These are phyloP conservation scores for Phytoseiulus persimilis DNA, from an alignment of 2,888 invertebrate genomes.

Conservation along the genomic window DNA sequence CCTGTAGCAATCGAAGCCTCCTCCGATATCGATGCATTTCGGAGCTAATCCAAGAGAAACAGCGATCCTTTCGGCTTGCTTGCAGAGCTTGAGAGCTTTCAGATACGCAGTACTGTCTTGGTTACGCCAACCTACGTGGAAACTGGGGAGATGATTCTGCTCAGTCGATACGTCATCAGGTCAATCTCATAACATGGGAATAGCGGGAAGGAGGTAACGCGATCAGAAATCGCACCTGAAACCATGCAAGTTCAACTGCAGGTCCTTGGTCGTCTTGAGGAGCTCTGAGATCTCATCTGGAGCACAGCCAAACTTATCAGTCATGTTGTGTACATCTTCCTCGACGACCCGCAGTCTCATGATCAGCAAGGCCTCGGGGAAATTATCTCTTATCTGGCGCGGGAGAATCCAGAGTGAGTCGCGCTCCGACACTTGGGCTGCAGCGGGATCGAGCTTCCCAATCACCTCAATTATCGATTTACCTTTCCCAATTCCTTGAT, in stretches of 20 bases:
- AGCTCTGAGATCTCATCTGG: neutral
- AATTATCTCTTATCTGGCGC: neutral
- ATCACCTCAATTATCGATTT: no score
- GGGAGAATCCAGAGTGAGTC: no score
- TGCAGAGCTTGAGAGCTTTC: neutral
- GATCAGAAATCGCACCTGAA: neutral
- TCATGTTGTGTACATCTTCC: neutral
- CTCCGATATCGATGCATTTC: neutral
- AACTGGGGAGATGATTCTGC: neutral
- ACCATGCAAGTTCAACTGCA: neutral
- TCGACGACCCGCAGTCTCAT: neutral
- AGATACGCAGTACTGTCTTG: neutral
- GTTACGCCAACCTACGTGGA: constrained; percentile 11
- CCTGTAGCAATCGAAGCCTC: neutral
- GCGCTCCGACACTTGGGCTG: no score
- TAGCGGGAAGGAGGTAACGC: no score
- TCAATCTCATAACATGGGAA: no score
- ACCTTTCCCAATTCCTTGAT: constrained; percentile 10
- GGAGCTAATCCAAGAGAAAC: neutral
- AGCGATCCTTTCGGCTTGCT: neutral
- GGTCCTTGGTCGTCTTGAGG: neutral
- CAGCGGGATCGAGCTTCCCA: no score
- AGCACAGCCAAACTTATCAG: constrained; percentile 12
- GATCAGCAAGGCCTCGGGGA: neutral
- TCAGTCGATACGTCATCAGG: no score